phyloP scores from a whole-genome alignment of 2,113 vertebrate genomes.

The Scatophagus argus region DNA sequence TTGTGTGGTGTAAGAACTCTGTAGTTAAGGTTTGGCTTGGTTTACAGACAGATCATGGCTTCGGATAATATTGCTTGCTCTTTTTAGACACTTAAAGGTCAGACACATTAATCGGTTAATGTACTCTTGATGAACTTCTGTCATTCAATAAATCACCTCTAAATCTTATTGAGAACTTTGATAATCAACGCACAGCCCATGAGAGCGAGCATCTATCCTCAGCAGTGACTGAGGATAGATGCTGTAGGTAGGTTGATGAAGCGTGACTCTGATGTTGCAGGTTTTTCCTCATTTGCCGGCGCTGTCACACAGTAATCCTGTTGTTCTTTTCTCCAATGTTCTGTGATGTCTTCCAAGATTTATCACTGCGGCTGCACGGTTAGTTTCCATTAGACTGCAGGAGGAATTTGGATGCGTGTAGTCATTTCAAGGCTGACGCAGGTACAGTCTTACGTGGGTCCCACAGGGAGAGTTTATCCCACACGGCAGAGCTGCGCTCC shows the following conservation, averaged over 20 bases:
- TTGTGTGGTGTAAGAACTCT: too few relatives aligned
- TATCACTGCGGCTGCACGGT: not conserved
- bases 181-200: not conserved
- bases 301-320: not conserved
- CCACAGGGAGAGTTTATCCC: slow-evolving; percentile 36
- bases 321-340: not conserved
- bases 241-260: not conserved
- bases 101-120: too few relatives aligned
- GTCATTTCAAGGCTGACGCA: slow-evolving; percentile 9
- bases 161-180: not conserved
- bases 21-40: too few relatives aligned
- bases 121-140: too few relatives aligned
- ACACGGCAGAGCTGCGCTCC: slow-evolving; percentile 33
- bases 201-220: too few relatives aligned
- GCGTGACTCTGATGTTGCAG: not conserved
- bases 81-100: not conserved
- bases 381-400: not conserved
- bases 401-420: not conserved
- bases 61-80: not conserved
- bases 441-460: slow-evolving; percentile 4
- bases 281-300: not conserved
- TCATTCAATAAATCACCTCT: not conserved
- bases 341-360: not conserved
- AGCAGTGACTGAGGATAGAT: not conserved
- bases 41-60: not conserved